These are phyloP conservation scores for Meleagris gallopavo DNA, from an alignment of 2,113 vertebrate species.

Conservation along the genomic window DNA sequence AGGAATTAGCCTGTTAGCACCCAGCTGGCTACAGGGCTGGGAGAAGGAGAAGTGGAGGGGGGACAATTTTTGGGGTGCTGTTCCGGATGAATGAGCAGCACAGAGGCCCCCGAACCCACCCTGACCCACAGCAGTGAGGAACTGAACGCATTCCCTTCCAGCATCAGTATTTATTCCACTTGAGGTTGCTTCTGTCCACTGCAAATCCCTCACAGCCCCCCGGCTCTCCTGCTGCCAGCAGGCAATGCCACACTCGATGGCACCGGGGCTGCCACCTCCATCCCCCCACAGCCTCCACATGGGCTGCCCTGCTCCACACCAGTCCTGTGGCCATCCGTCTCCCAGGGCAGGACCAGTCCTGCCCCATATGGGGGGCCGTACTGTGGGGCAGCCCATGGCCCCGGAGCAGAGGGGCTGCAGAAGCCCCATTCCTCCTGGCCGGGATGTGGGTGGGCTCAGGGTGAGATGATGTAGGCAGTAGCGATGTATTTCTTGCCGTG, in stretches of 20 bases:
- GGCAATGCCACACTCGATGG: rapidly evolving
- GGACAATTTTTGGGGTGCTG: too few species aligned
- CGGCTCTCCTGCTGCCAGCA: rapidly evolving
- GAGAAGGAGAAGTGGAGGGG: neutral
- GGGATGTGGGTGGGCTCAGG: slow-evolving; percentile 25
- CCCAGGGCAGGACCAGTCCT: neutral
- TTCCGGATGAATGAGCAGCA: neutral
- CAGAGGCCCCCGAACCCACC: neutral
- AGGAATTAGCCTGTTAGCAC: rapidly evolving
- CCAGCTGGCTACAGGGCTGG: neutral
- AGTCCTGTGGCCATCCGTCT: rapidly evolving
- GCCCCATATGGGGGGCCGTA: rapidly evolving
- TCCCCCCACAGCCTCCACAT: neutral
- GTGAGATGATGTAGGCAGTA: slow-evolving; percentile 84
- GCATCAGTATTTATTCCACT: neutral
- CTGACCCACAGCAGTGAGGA: rapidly evolving
- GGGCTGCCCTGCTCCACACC: rapidly evolving
- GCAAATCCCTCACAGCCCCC: too few species aligned
- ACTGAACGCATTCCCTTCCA: rapidly evolving
- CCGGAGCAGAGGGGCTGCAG: neutral
- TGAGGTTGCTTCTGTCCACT: rapidly evolving
- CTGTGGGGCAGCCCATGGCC: neutral
- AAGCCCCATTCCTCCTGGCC: neutral
- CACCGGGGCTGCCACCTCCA: neutral
- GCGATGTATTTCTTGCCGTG: slow-evolving; percentile 87